phyloP scores from a whole-genome alignment of 2,113 vertebrate species.

The Irena cyanogastra region DNA sequence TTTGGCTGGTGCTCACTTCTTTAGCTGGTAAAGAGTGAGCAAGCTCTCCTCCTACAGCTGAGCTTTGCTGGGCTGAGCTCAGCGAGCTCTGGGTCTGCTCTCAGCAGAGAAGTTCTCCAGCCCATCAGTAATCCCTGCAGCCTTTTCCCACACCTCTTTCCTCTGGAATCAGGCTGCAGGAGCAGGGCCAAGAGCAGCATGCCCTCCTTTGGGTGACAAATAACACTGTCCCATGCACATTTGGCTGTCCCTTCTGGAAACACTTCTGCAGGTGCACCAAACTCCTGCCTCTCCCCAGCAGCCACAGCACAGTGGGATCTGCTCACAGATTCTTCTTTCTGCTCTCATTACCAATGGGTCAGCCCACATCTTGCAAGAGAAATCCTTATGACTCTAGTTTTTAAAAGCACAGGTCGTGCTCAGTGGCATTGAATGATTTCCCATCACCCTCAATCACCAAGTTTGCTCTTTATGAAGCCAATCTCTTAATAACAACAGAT shows the following conservation, averaged over 20 bases:
- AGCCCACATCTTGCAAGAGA: background rate
- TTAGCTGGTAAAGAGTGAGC: background rate
- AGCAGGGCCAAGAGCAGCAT: background rate
- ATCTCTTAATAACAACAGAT: background rate
- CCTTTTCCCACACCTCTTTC: background rate
- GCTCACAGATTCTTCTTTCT: background rate
- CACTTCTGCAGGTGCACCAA: background rate
- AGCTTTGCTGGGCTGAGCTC: background rate
- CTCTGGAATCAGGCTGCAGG: background rate
- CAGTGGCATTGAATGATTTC: background rate
- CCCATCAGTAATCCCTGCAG: background rate
- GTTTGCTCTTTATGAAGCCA: background rate
- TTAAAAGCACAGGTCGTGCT: background rate
- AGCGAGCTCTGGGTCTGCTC: background rate
- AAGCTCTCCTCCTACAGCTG: background rate
- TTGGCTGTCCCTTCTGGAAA: background rate
- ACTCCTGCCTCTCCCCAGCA: background rate
- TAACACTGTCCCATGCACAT: background rate
- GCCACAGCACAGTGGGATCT: background rate
- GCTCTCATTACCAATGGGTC: background rate
- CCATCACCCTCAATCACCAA: background rate
- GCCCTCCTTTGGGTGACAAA: background rate
- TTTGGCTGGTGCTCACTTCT: background rate
- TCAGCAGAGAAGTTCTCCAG: background rate
- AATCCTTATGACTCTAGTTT: background rate